phyloP scores from a whole-genome alignment of 2,888 invertebrate genomes.

The Acronicta psi region DNA sequence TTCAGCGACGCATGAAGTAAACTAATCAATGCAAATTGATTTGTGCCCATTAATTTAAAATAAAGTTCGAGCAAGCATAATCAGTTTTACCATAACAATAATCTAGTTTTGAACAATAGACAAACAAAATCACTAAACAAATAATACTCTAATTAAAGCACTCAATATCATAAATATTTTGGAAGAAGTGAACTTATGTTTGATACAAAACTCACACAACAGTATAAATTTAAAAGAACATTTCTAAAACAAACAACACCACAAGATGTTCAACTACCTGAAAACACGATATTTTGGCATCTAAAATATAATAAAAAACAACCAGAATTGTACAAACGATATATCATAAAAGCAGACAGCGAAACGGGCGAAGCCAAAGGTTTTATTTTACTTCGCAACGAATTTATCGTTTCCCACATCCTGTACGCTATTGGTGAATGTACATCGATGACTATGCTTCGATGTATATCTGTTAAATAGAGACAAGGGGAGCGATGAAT shows the following conservation, averaged over 20 bases:
- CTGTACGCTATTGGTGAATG: constrained; percentile 62
- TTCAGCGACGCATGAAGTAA: too few relatives aligned
- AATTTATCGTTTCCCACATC: constrained; percentile 79
- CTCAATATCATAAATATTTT: too few relatives aligned
- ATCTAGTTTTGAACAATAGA: too few relatives aligned
- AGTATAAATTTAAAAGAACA: background rate
- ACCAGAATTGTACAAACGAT: constrained; percentile 55
- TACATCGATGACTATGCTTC: constrained; percentile 59
- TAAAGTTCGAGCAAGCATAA: too few relatives aligned
- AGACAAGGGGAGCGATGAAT: constrained; percentile 51
- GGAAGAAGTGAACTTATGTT: too few relatives aligned
- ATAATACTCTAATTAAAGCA: too few relatives aligned
- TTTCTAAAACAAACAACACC: background rate
- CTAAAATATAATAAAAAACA: constrained; percentile 39
- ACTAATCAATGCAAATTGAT: too few relatives aligned
- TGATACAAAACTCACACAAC: too few relatives aligned
- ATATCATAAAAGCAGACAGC: constrained; percentile 77
- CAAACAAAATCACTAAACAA: too few relatives aligned
- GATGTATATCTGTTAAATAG: constrained; percentile 61
- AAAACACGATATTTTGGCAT: constrained; percentile 33
- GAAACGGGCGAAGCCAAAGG: constrained; percentile 70
- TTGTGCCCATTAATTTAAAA: too few relatives aligned
- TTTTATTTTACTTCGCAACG: constrained; percentile 79
- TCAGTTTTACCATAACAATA: too few relatives aligned
- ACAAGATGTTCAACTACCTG: background rate